Evolutionary conservation across 2,888 invertebrate genomes (phyloP), one percentile per base, ranked within the genome.

Genomic region (Drosophila fulvimacula): DNA sequence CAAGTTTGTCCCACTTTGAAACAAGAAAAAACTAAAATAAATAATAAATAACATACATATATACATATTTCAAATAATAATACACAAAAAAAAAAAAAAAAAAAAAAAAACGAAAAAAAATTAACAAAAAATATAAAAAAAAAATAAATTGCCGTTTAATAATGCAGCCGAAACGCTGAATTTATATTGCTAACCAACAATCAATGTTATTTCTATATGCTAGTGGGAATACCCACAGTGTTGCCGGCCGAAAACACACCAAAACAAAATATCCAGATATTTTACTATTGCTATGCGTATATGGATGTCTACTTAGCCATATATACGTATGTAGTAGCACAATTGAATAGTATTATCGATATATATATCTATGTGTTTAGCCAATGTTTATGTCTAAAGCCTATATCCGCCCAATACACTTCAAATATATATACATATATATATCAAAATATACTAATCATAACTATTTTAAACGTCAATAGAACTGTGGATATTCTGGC

Each of bases 401-500:
- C 27, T 30, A 39, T 5, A 17, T 39, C 30, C 39, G 39, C 39
- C 30, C 53, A 39, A 53, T 17, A 39, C 30, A 19, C 53, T 24
- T n/a, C 39, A 41, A 41, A 51, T 36, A n/a, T 36, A 34, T 10
- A 24, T 11, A 36, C 5, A 38, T 13, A 17, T 21, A n/a, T n/a
- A n/a, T n/a, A n/a, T n/a, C n/a, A n/a, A n/a, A n/a, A n/a, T n/a
- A n/a, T n/a, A n/a, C n/a, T 21, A 21, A 27, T 27, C 15, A n/a
- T 1, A 38, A 7, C 27, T 7, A 27, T 9, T 30, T 46, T 10
- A 17, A 32, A 19, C 30, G 69, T 42, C 69, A 74, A 74, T 39
- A 5, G 10, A 74, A 42, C 38, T 73, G 69, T 74, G 61, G 30
- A 67, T 39, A 75, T 57, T 65, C 71, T 53, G 52, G 44, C 21